These are phyloP conservation scores for Lagopus muta DNA, from an alignment of 2,113 vertebrate species.

Conservation along the genomic window DNA sequence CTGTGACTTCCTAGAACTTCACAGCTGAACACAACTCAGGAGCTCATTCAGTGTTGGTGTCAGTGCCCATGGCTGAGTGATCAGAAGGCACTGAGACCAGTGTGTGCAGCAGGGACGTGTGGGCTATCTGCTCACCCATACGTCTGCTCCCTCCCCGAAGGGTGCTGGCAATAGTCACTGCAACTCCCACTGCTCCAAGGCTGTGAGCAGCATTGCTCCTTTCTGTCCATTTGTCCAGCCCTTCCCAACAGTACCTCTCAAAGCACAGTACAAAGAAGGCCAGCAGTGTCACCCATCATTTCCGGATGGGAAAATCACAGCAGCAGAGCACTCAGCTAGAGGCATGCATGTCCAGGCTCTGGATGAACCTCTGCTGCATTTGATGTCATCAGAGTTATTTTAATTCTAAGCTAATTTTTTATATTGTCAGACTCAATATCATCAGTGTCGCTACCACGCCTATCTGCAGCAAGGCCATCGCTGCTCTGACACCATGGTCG, in stretches of 20 bases:
- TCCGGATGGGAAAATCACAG: not conserved
- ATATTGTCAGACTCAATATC: conserved; percentile 45
- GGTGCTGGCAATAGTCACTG: not conserved
- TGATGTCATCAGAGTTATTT: conserved; percentile 12
- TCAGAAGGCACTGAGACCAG: fast-evolving
- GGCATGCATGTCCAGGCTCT: not conserved
- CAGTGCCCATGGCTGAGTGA: fast-evolving
- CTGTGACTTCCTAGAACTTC: not conserved
- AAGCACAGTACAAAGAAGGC: fast-evolving
- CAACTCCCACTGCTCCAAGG: not conserved
- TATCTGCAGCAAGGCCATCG: not conserved
- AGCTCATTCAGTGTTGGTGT: not conserved
- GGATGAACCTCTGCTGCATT: not conserved
- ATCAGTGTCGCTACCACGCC: not conserved
- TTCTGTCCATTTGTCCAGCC: fast-evolving
- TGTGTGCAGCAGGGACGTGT: fast-evolving
- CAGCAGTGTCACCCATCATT: fast-evolving
- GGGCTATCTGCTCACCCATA: fast-evolving
- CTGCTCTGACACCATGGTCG: conserved; percentile 6
- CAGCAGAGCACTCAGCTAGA: not conserved
- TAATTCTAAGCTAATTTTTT: conserved; percentile 46
- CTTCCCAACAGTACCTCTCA: not conserved
- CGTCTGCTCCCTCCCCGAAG: fast-evolving
- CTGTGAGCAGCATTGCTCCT: not conserved
- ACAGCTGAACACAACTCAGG: fast-evolving